These are phyloP conservation scores for Upupa epops DNA, from an alignment of 2,113 vertebrate species.

Conservation along the genomic window DNA sequence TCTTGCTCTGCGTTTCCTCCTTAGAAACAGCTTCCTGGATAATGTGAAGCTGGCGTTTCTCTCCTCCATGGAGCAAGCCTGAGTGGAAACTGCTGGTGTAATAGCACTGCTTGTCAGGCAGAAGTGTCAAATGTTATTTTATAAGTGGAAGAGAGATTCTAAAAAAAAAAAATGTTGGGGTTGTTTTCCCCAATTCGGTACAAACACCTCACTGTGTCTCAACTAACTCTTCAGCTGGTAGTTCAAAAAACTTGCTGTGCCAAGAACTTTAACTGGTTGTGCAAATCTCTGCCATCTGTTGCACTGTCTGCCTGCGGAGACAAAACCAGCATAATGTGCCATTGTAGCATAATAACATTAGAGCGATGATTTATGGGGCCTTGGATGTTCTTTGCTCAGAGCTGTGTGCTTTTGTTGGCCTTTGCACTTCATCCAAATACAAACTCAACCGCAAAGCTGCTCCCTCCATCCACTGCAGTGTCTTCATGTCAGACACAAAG, in stretches of 20 bases:
- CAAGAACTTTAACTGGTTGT: slow-evolving; percentile 58
- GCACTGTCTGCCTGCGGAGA: slow-evolving; percentile 55
- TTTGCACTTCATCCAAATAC: not conserved
- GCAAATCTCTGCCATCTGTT: slow-evolving; percentile 74
- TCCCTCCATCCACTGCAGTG: not conserved
- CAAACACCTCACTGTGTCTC: slow-evolving; percentile 23
- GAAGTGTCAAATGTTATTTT: not conserved
- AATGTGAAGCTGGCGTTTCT: not conserved
- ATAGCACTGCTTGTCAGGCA: not conserved
- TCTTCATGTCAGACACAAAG: slow-evolving; percentile 13
- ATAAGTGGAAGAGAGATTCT: not conserved
- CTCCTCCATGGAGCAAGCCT: not conserved
- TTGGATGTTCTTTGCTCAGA: slow-evolving; percentile 36
- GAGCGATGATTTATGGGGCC: slow-evolving; percentile 53
- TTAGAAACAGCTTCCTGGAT: not conserved
- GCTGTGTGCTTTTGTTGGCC: not conserved
- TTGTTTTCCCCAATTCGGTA: not conserved
- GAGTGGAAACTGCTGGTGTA: not conserved
- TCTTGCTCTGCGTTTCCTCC: not conserved
- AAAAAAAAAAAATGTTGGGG: not conserved
- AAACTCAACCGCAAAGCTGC: not conserved
- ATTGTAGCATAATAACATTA: slow-evolving; percentile 59
- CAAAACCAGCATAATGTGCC: slow-evolving; percentile 51
- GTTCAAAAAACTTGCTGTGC: slow-evolving; percentile 60
- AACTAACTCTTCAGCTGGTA: slow-evolving; percentile 19